A percentile compares a stretch with the other conserved stretches of the same genome.
Evolutionary conservation across 2,888 invertebrate species (phyloP).

Genomic region (Calameuta pallipes): DNA sequence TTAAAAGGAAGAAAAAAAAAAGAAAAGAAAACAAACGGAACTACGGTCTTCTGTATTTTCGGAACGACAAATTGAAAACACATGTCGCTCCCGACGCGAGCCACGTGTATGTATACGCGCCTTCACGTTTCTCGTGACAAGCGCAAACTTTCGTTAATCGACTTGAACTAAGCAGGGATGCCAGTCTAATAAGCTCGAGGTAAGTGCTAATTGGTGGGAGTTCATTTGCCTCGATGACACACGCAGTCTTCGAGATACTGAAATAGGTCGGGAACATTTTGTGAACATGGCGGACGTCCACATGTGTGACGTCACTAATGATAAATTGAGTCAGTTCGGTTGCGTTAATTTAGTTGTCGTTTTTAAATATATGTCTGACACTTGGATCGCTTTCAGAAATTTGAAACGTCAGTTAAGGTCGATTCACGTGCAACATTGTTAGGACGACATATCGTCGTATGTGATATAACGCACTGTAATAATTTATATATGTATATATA

Average conservation of each 20-base stretch:
- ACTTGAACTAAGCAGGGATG: constrained; percentile 26
- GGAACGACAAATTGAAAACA: constrained; percentile 47
- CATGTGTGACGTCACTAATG: neutral
- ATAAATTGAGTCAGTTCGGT: neutral
- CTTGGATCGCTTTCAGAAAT: neutral
- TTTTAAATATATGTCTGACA: neutral
- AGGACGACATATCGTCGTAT: neutral
- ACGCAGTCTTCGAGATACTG: constrained; percentile 24
- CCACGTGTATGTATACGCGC: constrained; percentile 26
- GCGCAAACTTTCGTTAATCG: constrained; percentile 39
- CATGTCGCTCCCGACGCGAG: constrained; percentile 30
- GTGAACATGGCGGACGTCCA: neutral
- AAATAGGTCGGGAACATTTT: neutral
- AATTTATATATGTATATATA: neutral
- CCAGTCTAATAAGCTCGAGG: constrained; percentile 31
- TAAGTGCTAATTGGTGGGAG: constrained; percentile 31
- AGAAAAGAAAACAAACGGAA: neutral
- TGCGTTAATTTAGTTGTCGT: neutral
- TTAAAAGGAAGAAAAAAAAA: neutral
- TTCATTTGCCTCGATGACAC: constrained; percentile 32
- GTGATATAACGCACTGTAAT: neutral
- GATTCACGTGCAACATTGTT: neutral
- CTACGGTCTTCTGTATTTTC: constrained; percentile 29
- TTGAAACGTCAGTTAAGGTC: neutral
- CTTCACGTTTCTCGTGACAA: constrained; percentile 29